phyloP scores from a whole-genome alignment of 2,113 vertebrate species.

The Tetrao urogallus region DNA sequence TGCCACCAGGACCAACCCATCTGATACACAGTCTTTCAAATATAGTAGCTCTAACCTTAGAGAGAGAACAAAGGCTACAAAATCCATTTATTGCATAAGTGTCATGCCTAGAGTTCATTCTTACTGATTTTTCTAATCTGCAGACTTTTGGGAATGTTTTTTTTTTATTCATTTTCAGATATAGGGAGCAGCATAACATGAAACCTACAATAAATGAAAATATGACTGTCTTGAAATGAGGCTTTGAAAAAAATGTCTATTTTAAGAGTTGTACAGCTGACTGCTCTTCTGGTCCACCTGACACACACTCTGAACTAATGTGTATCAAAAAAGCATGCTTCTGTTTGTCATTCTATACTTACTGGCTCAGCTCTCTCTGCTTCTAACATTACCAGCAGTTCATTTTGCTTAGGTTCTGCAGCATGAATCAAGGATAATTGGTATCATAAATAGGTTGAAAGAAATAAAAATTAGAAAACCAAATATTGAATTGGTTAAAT shows the following conservation, averaged over 20 bases:
- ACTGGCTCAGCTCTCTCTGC: background rate
- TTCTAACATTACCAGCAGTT: background rate
- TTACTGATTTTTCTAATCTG: background rate
- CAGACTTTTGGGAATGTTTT: background rate
- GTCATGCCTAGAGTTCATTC: background rate
- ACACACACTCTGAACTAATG: background rate
- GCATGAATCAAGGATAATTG: background rate
- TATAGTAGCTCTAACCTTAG: background rate
- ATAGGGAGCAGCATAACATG: background rate
- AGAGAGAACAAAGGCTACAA: background rate
- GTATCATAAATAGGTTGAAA: background rate
- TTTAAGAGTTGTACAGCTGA: background rate
- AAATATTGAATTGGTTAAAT: background rate
- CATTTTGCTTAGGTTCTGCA: background rate
- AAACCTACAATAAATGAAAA: background rate
- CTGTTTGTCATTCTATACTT: background rate
- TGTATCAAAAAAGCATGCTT: background rate
- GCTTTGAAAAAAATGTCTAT: background rate
- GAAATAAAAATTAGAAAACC: background rate
- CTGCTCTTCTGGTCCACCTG: background rate
- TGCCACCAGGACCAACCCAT: background rate
- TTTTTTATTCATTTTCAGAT: background rate
- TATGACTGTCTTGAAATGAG: background rate
- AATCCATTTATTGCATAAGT: background rate
- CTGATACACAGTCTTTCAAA: background rate